A percentile compares a stretch with the other conserved stretches of the same genome.
These are phyloP conservation scores for Octodon degus DNA, from an alignment of 2,113 vertebrate species.

Conservation along the genomic window DNA sequence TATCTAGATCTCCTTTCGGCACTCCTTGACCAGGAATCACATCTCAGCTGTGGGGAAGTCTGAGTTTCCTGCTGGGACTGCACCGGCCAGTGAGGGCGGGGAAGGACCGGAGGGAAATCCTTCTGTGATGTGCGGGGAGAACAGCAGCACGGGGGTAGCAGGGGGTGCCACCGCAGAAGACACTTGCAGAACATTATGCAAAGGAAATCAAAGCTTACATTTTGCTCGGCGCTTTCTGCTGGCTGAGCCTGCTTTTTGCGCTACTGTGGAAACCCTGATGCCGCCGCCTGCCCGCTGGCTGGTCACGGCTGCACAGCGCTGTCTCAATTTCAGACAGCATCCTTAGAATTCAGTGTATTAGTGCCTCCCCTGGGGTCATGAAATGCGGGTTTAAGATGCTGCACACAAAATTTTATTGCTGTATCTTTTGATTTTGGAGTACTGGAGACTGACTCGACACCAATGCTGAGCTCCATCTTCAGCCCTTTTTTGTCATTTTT, in stretches of 20 bases:
- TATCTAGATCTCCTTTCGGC: accelerated
- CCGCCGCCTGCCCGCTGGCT: not conserved
- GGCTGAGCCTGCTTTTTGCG: not conserved
- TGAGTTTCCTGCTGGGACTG: too few relatives aligned
- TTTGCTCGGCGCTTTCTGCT: not conserved
- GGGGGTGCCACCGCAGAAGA: not conserved
- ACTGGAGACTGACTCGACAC: not conserved
- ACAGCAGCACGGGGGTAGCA: too few relatives aligned
- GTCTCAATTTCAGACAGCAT: not conserved
- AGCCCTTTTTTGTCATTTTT: not conserved
- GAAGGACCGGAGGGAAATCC: not conserved
- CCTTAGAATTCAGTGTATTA: not conserved
- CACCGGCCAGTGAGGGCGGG: not conserved
- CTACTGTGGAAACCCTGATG: not conserved
- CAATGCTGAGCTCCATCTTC: not conserved
- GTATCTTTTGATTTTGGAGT: not conserved
- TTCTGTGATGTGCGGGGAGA: not conserved
- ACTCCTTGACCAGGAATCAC: not conserved
- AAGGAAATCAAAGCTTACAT: not conserved
- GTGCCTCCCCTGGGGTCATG: not conserved
- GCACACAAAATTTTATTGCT: not conserved
- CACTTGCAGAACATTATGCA: not conserved
- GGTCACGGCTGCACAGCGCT: not conserved
- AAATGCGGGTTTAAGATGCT: not conserved
- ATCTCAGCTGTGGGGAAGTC: not conserved